Evolutionary conservation across 2,113 vertebrate genomes (phyloP).

Genomic region (Sorex araneus): DNA sequence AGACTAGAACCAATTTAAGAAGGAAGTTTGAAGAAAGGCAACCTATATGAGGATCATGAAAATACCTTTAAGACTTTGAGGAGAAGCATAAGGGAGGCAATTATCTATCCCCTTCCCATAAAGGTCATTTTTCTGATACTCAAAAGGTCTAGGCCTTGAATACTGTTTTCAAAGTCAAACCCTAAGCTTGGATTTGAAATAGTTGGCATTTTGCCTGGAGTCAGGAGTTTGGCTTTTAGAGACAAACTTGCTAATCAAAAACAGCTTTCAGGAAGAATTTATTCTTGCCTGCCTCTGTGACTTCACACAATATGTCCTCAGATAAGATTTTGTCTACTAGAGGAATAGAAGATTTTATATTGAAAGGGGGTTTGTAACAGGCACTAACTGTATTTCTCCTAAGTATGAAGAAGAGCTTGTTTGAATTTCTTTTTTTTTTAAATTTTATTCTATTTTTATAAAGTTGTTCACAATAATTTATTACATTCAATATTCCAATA

Average conservation of each 20-base stretch:
- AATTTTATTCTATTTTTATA: too few relatives aligned
- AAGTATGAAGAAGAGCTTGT: constrained; percentile 9
- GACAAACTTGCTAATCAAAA: constrained; percentile 57
- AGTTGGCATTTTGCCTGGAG: constrained; percentile 62
- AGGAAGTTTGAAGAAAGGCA: background rate
- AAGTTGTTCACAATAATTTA: too few relatives aligned
- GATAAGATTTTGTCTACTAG: background rate
- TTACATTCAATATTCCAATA: too few relatives aligned
- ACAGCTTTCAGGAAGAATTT: constrained; percentile 53
- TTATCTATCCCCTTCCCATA: background rate
- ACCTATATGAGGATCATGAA: constrained; percentile 21
- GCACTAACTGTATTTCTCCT: background rate
- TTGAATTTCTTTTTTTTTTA: background rate
- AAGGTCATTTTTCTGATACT: constrained; percentile 33
- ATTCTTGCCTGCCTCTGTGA: background rate
- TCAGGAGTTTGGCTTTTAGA: constrained; percentile 65
- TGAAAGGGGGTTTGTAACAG: background rate
- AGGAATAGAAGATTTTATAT: constrained; percentile 9
- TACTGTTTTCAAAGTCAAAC: constrained; percentile 69
- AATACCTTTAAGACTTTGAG: constrained; percentile 52
- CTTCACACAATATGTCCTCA: background rate
- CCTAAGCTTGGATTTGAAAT: constrained; percentile 55
- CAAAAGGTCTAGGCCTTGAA: constrained; percentile 42
- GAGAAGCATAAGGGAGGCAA: constrained; percentile 45
- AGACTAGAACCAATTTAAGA: background rate